These are phyloP conservation scores for Aegypius monachus DNA, from an alignment of 2,113 vertebrate genomes.

Conservation along the genomic window DNA sequence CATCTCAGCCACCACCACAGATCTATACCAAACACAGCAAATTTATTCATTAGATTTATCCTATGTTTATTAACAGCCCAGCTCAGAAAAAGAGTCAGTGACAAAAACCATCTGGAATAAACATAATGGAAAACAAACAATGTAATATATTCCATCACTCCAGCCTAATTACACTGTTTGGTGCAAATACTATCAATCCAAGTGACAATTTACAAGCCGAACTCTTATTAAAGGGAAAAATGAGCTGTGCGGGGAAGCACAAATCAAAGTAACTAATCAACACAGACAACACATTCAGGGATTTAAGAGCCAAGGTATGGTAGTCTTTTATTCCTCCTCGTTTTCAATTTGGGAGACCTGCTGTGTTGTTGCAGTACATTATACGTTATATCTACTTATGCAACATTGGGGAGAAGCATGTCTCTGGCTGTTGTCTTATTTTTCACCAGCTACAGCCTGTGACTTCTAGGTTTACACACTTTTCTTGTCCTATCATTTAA, in stretches of 20 bases:
- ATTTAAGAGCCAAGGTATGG: constrained; percentile 39
- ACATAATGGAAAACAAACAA: constrained; percentile 63
- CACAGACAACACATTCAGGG: constrained; percentile 24
- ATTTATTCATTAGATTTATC: constrained; percentile 57
- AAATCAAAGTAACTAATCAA: constrained; percentile 63
- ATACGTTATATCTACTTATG: background rate
- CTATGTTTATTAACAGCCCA: constrained; percentile 47
- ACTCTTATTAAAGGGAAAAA: constrained; percentile 55
- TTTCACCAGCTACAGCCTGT: background rate
- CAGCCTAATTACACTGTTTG: constrained; percentile 49
- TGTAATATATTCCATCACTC: constrained; percentile 47
- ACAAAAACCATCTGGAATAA: constrained; percentile 63
- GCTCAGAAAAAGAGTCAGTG: constrained; percentile 41
- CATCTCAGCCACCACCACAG: background rate
- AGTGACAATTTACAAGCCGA: constrained; percentile 53
- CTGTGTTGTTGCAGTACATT: constrained; percentile 42
- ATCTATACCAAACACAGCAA: background rate
- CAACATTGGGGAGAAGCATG: background rate
- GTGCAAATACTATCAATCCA: constrained; percentile 47
- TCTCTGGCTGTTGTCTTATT: background rate
- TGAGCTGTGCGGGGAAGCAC: constrained; percentile 16
- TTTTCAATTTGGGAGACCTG: constrained; percentile 48
- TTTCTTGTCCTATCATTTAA: background rate
- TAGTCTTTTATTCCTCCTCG: constrained; percentile 41
- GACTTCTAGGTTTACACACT: background rate